Percentiles rank a stretch among this genome's conserved stretches.
phyloP scores from a whole-genome alignment of 2,888 invertebrate genomes.

The Drosophila histrio region DNA sequence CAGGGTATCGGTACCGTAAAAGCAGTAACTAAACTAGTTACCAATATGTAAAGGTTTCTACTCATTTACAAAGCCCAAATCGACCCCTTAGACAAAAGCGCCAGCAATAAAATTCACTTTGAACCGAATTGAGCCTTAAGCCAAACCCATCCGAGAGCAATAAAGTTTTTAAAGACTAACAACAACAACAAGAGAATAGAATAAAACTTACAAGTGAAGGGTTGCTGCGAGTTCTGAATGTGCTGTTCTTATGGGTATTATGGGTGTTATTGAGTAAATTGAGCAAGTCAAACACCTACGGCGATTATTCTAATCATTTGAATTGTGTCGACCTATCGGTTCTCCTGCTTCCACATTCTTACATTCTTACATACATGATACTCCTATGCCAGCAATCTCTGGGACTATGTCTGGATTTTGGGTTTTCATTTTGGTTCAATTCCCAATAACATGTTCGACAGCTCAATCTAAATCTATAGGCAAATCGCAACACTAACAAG shows the following conservation, averaged over 20 bases:
- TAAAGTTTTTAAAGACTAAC: conserved; percentile 35
- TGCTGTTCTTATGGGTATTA: conserved; percentile 25
- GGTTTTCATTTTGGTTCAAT: conserved; percentile 35
- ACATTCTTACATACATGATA: conserved; percentile 35
- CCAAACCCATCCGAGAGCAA: conserved; percentile 30
- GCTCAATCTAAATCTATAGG: conserved; percentile 75
- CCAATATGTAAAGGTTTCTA: not conserved
- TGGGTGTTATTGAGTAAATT: conserved; percentile 33
- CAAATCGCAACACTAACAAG: conserved; percentile 37
- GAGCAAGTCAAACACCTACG: conserved; percentile 62
- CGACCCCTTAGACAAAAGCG: conserved; percentile 26
- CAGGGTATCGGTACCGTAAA: not conserved
- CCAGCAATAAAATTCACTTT: conserved; percentile 52
- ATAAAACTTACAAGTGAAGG: conserved; percentile 35
- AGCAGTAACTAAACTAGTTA: not conserved
- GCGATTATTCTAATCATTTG: conserved; percentile 79
- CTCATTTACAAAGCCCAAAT: conserved; percentile 36
- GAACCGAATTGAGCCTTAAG: conserved; percentile 18
- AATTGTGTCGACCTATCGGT: conserved; percentile 41
- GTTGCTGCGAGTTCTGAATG: conserved; percentile 21
- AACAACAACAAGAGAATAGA: conserved; percentile 2
- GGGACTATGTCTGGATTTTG: conserved; percentile 13
- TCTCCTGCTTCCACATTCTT: not conserved
- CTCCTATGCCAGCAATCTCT: conserved; percentile 23
- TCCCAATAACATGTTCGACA: conserved; percentile 71